Conservation (phyloP, 2,888 invertebrate genomes). For the Harpalus rubripes region DNA sequence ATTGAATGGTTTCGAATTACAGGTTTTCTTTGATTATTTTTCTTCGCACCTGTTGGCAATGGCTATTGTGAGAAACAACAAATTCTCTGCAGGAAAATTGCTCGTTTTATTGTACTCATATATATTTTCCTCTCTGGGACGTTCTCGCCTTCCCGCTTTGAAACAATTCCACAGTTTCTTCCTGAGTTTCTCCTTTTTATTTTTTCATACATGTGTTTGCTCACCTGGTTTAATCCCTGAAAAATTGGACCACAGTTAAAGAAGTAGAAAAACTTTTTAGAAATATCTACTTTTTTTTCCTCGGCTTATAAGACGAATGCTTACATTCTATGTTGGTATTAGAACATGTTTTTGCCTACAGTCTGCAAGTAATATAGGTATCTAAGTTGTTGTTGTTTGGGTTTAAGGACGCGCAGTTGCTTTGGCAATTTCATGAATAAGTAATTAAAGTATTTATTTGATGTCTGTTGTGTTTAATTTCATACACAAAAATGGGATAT, state of each 20-base stretch:
- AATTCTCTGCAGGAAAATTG: slow-evolving; percentile 33
- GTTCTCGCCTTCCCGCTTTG: background rate
- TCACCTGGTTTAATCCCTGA: background rate
- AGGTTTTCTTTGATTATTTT: slow-evolving; percentile 42
- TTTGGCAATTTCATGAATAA: too few relatives aligned
- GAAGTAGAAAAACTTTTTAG: too few relatives aligned
- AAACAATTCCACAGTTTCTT: background rate
- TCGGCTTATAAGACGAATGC: too few relatives aligned
- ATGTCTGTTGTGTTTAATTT: too few relatives aligned
- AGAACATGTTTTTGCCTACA: too few relatives aligned
- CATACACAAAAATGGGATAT: too few relatives aligned
- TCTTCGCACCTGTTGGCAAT: slow-evolving; percentile 28
- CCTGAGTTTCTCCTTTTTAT: background rate
- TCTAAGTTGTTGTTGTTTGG: too few relatives aligned
- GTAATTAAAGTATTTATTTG: too few relatives aligned
- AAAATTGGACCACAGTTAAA: background rate
- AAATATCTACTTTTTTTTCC: too few relatives aligned
- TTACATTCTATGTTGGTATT: too few relatives aligned
- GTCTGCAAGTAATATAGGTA: too few relatives aligned
- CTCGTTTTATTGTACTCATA: slow-evolving; percentile 40
- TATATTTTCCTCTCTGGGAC: slow-evolving; percentile 21
- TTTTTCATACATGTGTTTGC: background rate
- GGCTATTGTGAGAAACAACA: background rate
- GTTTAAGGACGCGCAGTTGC: too few relatives aligned
- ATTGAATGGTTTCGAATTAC: slow-evolving; percentile 48